phyloP scores from a whole-genome alignment of 2,113 vertebrate species.

The Haemorhous mexicanus region DNA sequence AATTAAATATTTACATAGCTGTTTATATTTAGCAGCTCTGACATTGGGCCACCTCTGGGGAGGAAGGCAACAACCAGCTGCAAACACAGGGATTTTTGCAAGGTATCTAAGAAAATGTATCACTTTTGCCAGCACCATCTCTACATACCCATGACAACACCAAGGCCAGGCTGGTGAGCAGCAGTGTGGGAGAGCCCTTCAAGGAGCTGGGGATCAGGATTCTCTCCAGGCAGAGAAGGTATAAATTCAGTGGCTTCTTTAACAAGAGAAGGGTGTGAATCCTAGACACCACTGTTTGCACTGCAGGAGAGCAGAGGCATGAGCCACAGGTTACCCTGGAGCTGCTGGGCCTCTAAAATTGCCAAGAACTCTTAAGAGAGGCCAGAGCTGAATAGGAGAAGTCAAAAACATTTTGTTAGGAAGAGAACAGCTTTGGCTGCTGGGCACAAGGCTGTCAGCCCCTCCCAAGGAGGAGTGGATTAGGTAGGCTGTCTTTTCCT shows the following conservation, averaged over 20 bases:
- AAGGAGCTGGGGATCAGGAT: background rate
- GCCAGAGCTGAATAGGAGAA: background rate
- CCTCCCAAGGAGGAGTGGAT: background rate
- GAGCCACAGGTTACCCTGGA: background rate
- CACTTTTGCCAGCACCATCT: background rate
- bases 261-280: background rate
- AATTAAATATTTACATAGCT: slow-evolving; percentile 55
- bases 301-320: background rate
- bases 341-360: background rate
- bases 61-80: background rate
- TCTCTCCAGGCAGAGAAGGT: background rate
- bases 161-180: background rate
- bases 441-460: background rate
- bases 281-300: background rate
- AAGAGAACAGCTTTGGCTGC: background rate
- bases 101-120: background rate
- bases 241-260: background rate
- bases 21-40: slow-evolving; percentile 18
- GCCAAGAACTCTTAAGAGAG: background rate
- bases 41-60: background rate
- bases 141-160: background rate
- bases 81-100: background rate
- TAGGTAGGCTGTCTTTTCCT: background rate
- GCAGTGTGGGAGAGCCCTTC: background rate
- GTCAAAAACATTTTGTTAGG: background rate